Conservation (phyloP, 2,888 invertebrate species). For the Gasteruption jaculator region DNA sequence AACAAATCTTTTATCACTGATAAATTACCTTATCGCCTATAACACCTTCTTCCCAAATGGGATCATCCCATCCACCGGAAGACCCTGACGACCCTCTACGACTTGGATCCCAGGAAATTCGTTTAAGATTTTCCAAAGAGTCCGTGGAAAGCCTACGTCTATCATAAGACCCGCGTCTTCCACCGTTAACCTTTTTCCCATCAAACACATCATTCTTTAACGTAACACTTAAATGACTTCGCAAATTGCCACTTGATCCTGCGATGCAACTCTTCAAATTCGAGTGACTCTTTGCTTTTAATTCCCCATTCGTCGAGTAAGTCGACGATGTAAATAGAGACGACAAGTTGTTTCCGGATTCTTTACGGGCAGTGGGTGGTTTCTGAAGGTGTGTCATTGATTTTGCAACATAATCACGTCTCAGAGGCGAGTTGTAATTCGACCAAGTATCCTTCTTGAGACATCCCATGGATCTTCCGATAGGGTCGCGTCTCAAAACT, state of each 20-base stretch:
- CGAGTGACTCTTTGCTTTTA: constrained; percentile 27
- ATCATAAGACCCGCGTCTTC: constrained; percentile 54
- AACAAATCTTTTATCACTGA: too few species aligned
- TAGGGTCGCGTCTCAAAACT: constrained; percentile 53
- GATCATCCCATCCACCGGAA: constrained; percentile 58
- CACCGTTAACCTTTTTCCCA: constrained; percentile 20
- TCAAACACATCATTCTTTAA: constrained; percentile 44
- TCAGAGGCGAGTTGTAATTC: constrained; percentile 39
- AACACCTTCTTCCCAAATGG: constrained; percentile 58
- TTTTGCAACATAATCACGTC: constrained; percentile 47
- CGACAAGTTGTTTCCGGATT: constrained; percentile 31
- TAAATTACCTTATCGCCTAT: too few species aligned
- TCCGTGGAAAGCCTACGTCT: constrained; percentile 62
- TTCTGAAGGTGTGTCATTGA: constrained; percentile 45
- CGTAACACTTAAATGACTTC: constrained; percentile 41
- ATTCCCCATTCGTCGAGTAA: constrained; percentile 46
- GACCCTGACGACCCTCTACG: constrained; percentile 63
- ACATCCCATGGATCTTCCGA: constrained; percentile 43
- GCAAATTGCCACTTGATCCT: constrained; percentile 38
- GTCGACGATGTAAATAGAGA: constrained; percentile 40
- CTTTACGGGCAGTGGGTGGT: constrained; percentile 27
- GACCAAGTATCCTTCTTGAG: constrained; percentile 40
- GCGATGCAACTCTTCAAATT: constrained; percentile 41
- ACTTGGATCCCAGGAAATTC: constrained; percentile 67
- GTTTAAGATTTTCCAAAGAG: constrained; percentile 64